Conservation (phyloP, 2,113 vertebrate species). For the Myrmecophaga tridactyla region DNA sequence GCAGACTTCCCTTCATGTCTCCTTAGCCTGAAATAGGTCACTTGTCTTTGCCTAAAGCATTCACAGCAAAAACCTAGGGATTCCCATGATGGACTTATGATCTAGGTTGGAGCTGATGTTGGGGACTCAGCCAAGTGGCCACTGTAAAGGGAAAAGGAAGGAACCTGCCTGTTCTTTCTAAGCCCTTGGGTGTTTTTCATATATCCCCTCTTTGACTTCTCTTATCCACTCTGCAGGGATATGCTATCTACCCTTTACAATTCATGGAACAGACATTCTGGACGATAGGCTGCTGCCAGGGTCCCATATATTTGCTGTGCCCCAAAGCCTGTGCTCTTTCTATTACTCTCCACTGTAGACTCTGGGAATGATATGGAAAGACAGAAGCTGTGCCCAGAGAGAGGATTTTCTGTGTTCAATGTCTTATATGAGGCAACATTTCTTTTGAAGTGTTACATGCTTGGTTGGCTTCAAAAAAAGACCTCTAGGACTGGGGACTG, state of each 20-base stretch:
- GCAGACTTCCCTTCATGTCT: neutral
- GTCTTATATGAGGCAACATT: slow-evolving; percentile 23
- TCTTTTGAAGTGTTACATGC: slow-evolving; percentile 54
- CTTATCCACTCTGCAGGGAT: neutral
- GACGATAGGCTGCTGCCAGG: neutral
- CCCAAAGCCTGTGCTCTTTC: neutral
- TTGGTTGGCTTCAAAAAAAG: slow-evolving; percentile 52
- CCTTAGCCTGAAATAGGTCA: neutral
- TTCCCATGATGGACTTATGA: neutral
- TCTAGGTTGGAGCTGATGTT: neutral
- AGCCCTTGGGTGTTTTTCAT: neutral
- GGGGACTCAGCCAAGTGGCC: neutral
- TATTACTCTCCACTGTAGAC: neutral
- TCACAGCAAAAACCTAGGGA: neutral
- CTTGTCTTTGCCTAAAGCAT: neutral
- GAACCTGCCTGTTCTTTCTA: neutral
- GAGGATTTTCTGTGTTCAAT: slow-evolving; percentile 13
- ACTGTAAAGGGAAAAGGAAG: neutral
- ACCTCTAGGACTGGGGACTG: slow-evolving; percentile 20
- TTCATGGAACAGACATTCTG: neutral
- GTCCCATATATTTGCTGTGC: neutral
- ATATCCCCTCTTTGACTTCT: neutral
- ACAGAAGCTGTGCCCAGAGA: slow-evolving; percentile 53
- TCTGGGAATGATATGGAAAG: neutral
- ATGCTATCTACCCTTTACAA: neutral